Evolutionary conservation across 2,113 vertebrate genomes (phyloP).

Genomic region (Condylura cristata): DNA sequence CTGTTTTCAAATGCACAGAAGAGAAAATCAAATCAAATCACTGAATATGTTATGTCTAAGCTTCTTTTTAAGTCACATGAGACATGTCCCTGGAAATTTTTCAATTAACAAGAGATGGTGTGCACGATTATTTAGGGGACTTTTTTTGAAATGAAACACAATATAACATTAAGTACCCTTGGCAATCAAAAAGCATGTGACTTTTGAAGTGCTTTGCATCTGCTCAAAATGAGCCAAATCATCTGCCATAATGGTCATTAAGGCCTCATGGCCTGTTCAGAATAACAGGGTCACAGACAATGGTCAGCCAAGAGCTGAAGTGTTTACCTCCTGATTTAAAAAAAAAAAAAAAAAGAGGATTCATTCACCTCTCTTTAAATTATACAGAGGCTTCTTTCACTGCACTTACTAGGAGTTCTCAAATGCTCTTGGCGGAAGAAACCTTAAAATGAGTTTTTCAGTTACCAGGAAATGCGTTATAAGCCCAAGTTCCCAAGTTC

Average conservation of each 20-base stretch:
- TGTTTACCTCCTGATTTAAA: background rate
- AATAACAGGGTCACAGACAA: background rate
- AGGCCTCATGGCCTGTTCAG: background rate
- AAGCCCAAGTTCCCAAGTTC: background rate
- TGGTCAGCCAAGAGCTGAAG: background rate
- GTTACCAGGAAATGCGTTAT: constrained; percentile 43
- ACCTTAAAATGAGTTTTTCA: constrained; percentile 30
- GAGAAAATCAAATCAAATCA: constrained; percentile 47
- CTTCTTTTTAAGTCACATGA: constrained; percentile 11
- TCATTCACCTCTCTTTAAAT: background rate
- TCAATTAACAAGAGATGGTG: constrained; percentile 26
- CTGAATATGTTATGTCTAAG: background rate
- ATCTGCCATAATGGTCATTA: background rate
- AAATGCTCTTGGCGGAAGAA: background rate
- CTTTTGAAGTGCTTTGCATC: constrained; percentile 23
- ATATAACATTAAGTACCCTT: background rate
- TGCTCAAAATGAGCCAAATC: background rate
- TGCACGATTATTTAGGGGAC: background rate
- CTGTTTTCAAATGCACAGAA: constrained; percentile 31
- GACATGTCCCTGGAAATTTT: background rate
- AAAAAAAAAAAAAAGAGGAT: background rate
- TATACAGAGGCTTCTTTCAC: background rate
- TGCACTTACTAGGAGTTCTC: background rate
- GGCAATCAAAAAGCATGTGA: background rate
- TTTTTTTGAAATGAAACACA: constrained; percentile 14